Base-by-base conservation (phyloP, 2,888 invertebrate species). In the Agrotis segetum region DNA sequence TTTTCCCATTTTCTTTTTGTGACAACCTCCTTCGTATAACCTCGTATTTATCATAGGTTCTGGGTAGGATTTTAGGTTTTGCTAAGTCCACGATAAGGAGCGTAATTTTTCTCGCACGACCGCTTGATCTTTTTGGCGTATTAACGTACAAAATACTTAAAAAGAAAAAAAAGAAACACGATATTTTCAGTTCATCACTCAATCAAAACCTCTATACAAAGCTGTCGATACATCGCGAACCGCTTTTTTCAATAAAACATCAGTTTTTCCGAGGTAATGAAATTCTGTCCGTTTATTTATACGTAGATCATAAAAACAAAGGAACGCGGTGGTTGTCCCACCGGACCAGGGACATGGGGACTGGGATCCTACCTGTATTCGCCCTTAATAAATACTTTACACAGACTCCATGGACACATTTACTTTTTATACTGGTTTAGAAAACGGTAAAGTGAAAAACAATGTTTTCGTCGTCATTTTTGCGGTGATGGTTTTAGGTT, bases 301-400 rank as follows among this genome's bases (percentile, higher is more conserved):
- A 59, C 55, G 67, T 67, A 71, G 71, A 77, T 77, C 83, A 87
- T 90, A 91, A 91, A 90, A 91, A 91, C 88, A 89, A 86, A 89
- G 88, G 82, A 85, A 87, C 88, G 87, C 63, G 77, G 65, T 59
- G 67, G 79, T 60, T 65, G 84, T 90, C 92, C 90, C 91, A 19
- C 17, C 81, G 87, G 92, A 88, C 66, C 16, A 17, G 67, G 47
- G 64, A 58, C 80, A 77, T 73, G 66, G 79, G 40, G 58, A 61
- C 66, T 21, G 64, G 69, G 67, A 24, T 69, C 74, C 71, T 71
- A 72, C 71, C 77, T 81, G 71, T 66, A 67, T 58, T 65, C 67
- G 40, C 88, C 89, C 91, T 88, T 91, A 89, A 91, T 92, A 92
- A 88, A 92, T 93, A 90, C 91, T 92, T 92, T 92, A 92, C 90